A percentile compares a stretch with the other conserved stretches of the same genome.
Evolutionary conservation across 1,140 invertebrate species (phyloP).

Genomic region (Drosophila equinoxialis): DNA sequence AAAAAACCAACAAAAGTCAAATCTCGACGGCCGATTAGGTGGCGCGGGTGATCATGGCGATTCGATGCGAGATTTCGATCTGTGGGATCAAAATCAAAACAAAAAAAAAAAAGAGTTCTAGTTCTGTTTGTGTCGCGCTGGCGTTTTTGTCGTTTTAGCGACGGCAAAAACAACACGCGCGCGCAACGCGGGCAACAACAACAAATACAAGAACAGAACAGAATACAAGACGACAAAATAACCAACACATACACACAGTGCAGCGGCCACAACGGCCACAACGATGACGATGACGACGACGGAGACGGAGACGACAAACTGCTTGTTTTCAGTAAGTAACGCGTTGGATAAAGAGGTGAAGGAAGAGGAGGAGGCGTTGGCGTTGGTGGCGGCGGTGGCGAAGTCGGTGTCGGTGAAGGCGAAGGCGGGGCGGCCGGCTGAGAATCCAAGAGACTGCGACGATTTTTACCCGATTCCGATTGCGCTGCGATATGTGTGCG

Average conservation of each 20-base stretch:
- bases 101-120: not conserved
- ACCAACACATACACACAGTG: constrained; percentile 4
- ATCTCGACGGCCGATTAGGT: not conserved
- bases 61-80: not conserved
- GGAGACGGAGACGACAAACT: constrained; percentile 13
- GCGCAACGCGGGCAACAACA: constrained; percentile 51
- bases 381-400: constrained; percentile 8
- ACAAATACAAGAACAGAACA: constrained; percentile 44
- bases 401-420: constrained; percentile 2
- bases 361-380: not conserved
- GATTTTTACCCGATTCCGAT: constrained; percentile 42
- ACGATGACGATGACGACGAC: constrained; percentile 4
- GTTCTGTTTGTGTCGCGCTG: constrained; percentile 19
- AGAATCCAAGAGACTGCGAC: constrained; percentile 24
- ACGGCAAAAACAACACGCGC: constrained; percentile 66
- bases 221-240: constrained; percentile 21
- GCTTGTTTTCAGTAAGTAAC: not conserved
- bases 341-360: not conserved
- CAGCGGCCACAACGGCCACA: constrained; percentile 4
- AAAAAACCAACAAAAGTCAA: constrained; percentile 4
- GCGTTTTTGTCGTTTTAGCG: constrained; percentile 56
- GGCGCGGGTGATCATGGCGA: not conserved
- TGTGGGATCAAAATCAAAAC: not conserved
- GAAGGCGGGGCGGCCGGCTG: not conserved
- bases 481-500: constrained; percentile 62